phyloP scores from a whole-genome alignment of 2,888 invertebrate species.

The Athalia rosae region DNA sequence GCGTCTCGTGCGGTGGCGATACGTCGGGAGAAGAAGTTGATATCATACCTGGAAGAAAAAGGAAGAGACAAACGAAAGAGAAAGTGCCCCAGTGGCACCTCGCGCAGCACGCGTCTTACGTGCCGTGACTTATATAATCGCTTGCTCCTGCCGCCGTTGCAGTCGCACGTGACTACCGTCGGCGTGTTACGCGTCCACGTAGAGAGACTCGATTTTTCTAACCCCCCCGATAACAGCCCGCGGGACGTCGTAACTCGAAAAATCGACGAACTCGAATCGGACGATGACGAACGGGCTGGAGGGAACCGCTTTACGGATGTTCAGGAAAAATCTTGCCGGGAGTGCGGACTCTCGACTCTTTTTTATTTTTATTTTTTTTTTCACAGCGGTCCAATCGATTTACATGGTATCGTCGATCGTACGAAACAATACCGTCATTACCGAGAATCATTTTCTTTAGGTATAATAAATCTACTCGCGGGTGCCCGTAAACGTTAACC shows the following conservation, averaged over 20 bases:
- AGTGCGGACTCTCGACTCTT: background rate
- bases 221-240: too few relatives aligned
- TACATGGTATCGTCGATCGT: too few relatives aligned
- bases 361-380: too few relatives aligned
- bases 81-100: slow-evolving; percentile 53
- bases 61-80: slow-evolving; percentile 48
- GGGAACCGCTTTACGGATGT: background rate
- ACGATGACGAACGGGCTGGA: too few relatives aligned
- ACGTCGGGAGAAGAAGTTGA: background rate
- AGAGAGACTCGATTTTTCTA: too few relatives aligned
- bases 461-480: background rate
- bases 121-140: slow-evolving; percentile 54
- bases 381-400: too few relatives aligned
- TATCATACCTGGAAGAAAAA: slow-evolving; percentile 10
- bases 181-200: slow-evolving; percentile 38
- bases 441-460: slow-evolving; percentile 9
- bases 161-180: slow-evolving; percentile 17
- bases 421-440: slow-evolving; percentile 1
- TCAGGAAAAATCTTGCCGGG: background rate
- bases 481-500: background rate
- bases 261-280: too few relatives aligned
- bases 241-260: too few relatives aligned
- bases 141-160: slow-evolving; percentile 48
- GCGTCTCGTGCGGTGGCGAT: too few relatives aligned
- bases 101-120: slow-evolving; percentile 41